Percentiles rank a stretch among this genome's conserved stretches.
These are phyloP conservation scores for Xanthorhoe designata DNA, from an alignment of 2,888 invertebrate genomes.

Conservation along the genomic window DNA sequence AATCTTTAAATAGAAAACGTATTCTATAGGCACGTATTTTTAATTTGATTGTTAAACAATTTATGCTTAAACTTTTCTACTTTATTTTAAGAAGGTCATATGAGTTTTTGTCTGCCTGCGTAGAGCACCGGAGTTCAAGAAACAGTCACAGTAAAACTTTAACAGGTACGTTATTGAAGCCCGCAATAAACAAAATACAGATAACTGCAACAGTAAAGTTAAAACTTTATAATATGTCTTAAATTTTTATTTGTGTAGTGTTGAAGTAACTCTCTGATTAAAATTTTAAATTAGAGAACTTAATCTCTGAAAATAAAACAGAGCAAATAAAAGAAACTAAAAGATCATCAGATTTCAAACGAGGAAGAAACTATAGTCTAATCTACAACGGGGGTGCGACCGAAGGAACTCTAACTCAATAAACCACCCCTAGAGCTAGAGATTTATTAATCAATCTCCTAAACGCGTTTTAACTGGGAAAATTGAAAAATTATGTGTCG, in stretches of 20 bases:
- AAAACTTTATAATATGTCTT: no score
- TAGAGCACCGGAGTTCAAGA: no score
- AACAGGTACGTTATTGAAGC: background rate
- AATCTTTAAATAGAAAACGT: background rate
- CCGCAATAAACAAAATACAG: background rate
- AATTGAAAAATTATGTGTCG: conserved; percentile 80
- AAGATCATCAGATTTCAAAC: conserved; percentile 45
- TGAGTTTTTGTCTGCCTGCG: no score
- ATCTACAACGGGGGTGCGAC: conserved; percentile 37
- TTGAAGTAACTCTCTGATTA: background rate
- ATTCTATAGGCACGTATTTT: no score
- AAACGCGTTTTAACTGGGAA: conserved; percentile 77
- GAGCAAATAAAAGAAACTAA: conserved; percentile 17
- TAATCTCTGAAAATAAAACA: background rate
- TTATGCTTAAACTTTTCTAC: background rate
- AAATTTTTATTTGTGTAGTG: no score
- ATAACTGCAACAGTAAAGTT: background rate
- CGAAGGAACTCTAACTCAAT: conserved; percentile 69
- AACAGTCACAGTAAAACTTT: no score
- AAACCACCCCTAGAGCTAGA: conserved; percentile 66
- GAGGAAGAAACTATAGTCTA: conserved; percentile 22
- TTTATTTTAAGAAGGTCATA: no score
- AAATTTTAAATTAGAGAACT: background rate
- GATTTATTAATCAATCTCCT: conserved; percentile 84
- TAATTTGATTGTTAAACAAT: background rate